Conservation (phyloP, 2,888 invertebrate genomes). For the Drosophila meridionalis region DNA sequence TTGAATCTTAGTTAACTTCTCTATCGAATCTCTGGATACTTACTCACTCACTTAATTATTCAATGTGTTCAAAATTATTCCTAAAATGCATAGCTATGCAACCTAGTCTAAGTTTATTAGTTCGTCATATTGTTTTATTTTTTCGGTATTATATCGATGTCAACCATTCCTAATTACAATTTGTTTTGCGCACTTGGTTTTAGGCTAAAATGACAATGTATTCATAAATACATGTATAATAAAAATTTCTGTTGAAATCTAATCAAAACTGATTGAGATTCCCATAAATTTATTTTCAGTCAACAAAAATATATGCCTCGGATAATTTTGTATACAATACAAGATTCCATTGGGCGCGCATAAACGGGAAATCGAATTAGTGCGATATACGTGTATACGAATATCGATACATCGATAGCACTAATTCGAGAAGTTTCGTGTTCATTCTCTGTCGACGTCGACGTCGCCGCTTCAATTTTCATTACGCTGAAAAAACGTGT, state of each 20-base stretch:
- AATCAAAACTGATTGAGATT: conserved; percentile 6
- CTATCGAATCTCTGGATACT: conserved; percentile 37
- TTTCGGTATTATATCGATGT: conserved; percentile 55
- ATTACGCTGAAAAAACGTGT: conserved; percentile 66
- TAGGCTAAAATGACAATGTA: conserved; percentile 41
- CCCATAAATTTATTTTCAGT: not conserved
- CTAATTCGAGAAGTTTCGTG: conserved; percentile 56
- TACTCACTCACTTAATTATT: conserved; percentile 40
- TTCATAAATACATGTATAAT: conserved; percentile 55
- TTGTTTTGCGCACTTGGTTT: conserved; percentile 71
- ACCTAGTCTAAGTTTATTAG: conserved; percentile 67
- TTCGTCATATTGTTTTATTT: conserved; percentile 24
- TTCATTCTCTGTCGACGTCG: conserved; percentile 55
- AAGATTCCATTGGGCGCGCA: not conserved
- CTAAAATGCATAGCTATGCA: conserved; percentile 60
- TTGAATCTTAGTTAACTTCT: conserved; percentile 17
- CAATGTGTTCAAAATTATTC: conserved; percentile 71
- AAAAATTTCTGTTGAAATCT: conserved; percentile 72
- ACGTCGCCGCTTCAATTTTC: conserved; percentile 57
- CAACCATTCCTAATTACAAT: conserved; percentile 73
- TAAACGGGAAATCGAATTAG: not conserved
- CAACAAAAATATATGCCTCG: no score
- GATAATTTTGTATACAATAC: not conserved
- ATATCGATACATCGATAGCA: conserved; percentile 32
- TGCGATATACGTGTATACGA: conserved; percentile 1